Base-by-base conservation (phyloP, 1,140 invertebrate genomes). In the Drosophila sturtevanti region DNA sequence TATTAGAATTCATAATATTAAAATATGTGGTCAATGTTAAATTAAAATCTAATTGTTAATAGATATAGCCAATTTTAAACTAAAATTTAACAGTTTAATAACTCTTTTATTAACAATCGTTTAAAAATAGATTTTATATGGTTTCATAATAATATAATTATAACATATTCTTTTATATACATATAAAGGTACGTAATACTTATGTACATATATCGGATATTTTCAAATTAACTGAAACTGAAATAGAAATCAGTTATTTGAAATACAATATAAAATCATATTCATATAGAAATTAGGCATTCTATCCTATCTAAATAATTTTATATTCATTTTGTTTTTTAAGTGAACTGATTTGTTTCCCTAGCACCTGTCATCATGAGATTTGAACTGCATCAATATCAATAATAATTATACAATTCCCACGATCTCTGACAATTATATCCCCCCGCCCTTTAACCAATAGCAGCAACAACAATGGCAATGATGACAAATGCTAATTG, bases 401-500 rank as follows among this genome's bases (percentile, higher is more conserved):
- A 81, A 71, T 86, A 87, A 78, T 75, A 87, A 78, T 75, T 71
- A 86, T 86, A 87, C n/a, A n/a, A n/a, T 86, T 86, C 82, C 82
- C 82, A 86, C 82, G 82, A 86, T 86, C 82, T 79, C 73, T 18
- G 82, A 74, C 81, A 84, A 84, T 84, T 84, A 84, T 59, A 58
- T 52, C 21, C 2, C 5, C 12, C 21, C 11, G 2, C 18, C 16
- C 12, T 14, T 14, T 0, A 16, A 14, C 12, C 34, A 37, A 27
- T 22, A 24, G 24, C 24, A 44, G 41, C 48, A 27, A 51, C 60
- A 63, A 48, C 69, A 55, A 71, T 56, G 24, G 61, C 70, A 52
- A 70, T 56, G 81, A 86, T 86, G 81, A 86, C 82, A 86, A 86
- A 86, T 86, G 82, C 84, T 86, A 86, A 86, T 86, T 86, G 82